Evolutionary conservation across 2,113 vertebrate species (phyloP).

Genomic region (Oxygymnocypris stewartii): DNA sequence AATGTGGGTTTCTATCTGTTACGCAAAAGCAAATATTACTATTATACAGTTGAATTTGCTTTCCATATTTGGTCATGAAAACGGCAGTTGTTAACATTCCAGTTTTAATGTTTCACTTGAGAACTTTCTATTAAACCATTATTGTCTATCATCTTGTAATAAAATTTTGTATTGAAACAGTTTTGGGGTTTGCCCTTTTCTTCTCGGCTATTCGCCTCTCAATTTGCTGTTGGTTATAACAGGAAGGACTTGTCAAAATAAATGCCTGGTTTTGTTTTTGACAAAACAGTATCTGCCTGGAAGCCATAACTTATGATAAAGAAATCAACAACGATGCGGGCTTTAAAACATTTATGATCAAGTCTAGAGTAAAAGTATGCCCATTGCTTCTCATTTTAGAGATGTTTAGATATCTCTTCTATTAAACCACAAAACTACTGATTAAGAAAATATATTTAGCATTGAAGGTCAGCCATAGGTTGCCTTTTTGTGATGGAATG

Average conservation of each 20-base stretch:
- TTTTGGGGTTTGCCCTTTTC: not conserved
- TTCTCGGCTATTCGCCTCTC: not conserved
- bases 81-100: conserved; percentile 66
- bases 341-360: not conserved
- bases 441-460: too few species aligned
- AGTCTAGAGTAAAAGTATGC: too few species aligned
- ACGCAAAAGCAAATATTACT: not conserved
- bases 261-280: too few species aligned
- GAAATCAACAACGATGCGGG: not conserved
- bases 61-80: not conserved
- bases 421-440: too few species aligned
- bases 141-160: conserved; percentile 69
- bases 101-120: conserved; percentile 65
- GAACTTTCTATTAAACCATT: conserved; percentile 68
- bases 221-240: not conserved
- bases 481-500: too few species aligned
- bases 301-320: conserved; percentile 1
- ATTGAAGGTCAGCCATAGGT: too few species aligned
- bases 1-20: not conserved
- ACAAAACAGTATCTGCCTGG: not conserved
- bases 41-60: not conserved
- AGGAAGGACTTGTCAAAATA: not conserved
- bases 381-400: too few species aligned
- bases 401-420: too few species aligned
- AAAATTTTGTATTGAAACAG: conserved; percentile 69